phyloP scores from a whole-genome alignment of 2,888 invertebrate genomes.

The Homarus gammarus region DNA sequence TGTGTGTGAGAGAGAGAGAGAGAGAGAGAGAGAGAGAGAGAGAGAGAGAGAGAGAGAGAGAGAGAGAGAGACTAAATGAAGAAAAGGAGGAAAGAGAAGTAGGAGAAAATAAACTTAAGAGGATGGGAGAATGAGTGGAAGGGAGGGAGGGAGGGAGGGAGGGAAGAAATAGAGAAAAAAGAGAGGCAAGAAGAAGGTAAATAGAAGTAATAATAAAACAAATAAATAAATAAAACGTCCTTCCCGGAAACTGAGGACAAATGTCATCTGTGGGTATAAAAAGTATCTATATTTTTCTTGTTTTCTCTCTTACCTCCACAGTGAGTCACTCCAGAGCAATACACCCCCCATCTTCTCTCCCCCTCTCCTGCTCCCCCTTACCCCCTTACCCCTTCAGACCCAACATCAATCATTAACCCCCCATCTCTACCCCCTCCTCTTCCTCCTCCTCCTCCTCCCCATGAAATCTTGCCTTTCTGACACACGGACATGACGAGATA shows the following conservation, averaged over 20 bases:
- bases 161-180: not conserved
- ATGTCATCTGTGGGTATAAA: too few relatives aligned
- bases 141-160: not conserved
- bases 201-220: too few relatives aligned
- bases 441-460: not conserved
- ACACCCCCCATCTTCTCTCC: not conserved
- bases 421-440: not conserved
- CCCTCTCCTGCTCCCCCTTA: not conserved
- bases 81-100: slow-evolving; percentile 16
- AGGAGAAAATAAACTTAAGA: too few relatives aligned
- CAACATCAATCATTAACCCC: not conserved
- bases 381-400: not conserved
- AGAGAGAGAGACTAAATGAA: slow-evolving; percentile 29
- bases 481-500: too few relatives aligned
- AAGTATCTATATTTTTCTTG: too few relatives aligned
- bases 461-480: too few relatives aligned
- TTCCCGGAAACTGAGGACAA: too few relatives aligned
- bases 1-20: slow-evolving; percentile 38
- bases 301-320: too few relatives aligned
- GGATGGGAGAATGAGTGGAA: not conserved
- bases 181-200: too few relatives aligned
- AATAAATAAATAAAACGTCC: too few relatives aligned
- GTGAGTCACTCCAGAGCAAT: too few relatives aligned
- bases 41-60: slow-evolving; percentile 22
- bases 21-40: slow-evolving; percentile 33